These are phyloP conservation scores for Cygnus buccinator DNA, from an alignment of 2,113 vertebrate species.

Conservation along the genomic window DNA sequence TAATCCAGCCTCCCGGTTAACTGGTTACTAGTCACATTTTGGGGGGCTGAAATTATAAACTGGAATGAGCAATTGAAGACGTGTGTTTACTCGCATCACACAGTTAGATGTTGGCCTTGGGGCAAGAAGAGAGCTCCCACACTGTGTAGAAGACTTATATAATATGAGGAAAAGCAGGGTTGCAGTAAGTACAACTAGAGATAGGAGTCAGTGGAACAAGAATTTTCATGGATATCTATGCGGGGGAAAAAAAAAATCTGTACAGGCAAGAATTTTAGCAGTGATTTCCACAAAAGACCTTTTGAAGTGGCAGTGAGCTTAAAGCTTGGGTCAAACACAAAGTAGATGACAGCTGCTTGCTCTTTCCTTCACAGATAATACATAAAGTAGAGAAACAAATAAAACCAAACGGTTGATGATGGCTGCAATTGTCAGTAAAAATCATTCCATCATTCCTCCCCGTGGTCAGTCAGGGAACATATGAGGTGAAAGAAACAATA, in stretches of 20 bases:
- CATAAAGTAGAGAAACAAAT: neutral
- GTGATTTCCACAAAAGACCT: neutral
- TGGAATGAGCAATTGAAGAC: neutral
- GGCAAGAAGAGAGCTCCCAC: neutral
- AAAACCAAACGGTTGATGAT: neutral
- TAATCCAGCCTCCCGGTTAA: neutral
- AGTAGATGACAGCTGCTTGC: neutral
- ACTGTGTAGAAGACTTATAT: neutral
- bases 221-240: neutral
- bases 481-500: neutral
- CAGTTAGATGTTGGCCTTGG: neutral
- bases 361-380: neutral
- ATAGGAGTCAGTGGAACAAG: neutral
- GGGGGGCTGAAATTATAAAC: neutral
- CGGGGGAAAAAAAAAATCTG: neutral
- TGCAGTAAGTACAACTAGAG: neutral
- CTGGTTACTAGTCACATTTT: neutral
- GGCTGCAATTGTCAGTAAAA: neutral
- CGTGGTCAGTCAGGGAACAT: neutral
- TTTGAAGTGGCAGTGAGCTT: neutral
- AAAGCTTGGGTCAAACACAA: neutral
- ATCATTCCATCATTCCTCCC: conserved; percentile 39
- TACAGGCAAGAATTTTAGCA: neutral
- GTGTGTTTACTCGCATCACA: neutral
- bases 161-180: neutral